A percentile compares a stretch with the other conserved stretches of the same genome.
phyloP scores from a whole-genome alignment of 2,888 invertebrate species.

The Mesoligia furuncula region DNA sequence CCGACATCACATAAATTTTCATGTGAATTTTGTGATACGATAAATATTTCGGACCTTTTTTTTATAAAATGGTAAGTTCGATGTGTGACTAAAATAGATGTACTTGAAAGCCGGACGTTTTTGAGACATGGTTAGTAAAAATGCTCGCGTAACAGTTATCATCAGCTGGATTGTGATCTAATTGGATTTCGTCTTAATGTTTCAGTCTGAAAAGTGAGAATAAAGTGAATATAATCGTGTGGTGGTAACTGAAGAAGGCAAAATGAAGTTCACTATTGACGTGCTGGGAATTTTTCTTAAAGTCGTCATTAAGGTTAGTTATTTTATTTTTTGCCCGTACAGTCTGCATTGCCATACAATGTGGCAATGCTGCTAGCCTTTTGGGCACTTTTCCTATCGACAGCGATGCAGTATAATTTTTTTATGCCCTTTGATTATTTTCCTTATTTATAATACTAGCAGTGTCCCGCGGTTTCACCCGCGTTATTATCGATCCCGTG shows the following conservation, averaged over 20 bases:
- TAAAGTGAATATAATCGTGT: slow-evolving; percentile 75
- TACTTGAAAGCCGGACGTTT: slow-evolving; percentile 54
- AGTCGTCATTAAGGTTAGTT: slow-evolving; percentile 88
- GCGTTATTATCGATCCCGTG: too few species aligned
- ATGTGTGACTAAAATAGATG: slow-evolving; percentile 41
- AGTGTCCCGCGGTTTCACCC: too few species aligned
- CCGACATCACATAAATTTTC: slow-evolving; percentile 72
- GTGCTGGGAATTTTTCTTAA: slow-evolving; percentile 89
- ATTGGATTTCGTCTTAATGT: slow-evolving; percentile 73
- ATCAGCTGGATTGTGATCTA: slow-evolving; percentile 61
- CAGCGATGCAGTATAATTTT: not conserved
- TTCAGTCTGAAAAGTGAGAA: slow-evolving; percentile 84
- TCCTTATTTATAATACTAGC: not conserved
- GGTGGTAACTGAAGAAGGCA: slow-evolving; percentile 70
- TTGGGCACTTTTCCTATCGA: not conserved
- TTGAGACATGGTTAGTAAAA: slow-evolving; percentile 38
- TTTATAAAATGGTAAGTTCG: slow-evolving; percentile 70
- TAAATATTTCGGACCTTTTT: slow-evolving; percentile 54
- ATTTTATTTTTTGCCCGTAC: not conserved
- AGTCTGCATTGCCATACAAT: not conserved
- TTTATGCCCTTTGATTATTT: not conserved
- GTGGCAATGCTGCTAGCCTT: not conserved
- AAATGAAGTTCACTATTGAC: slow-evolving; percentile 89
- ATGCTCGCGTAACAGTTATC: slow-evolving; percentile 66
- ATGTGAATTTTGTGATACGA: slow-evolving; percentile 54